A percentile compares a stretch with the other conserved stretches of the same genome.
Conservation (phyloP, 2,888 invertebrate species). For the Polia nebulosa region DNA sequence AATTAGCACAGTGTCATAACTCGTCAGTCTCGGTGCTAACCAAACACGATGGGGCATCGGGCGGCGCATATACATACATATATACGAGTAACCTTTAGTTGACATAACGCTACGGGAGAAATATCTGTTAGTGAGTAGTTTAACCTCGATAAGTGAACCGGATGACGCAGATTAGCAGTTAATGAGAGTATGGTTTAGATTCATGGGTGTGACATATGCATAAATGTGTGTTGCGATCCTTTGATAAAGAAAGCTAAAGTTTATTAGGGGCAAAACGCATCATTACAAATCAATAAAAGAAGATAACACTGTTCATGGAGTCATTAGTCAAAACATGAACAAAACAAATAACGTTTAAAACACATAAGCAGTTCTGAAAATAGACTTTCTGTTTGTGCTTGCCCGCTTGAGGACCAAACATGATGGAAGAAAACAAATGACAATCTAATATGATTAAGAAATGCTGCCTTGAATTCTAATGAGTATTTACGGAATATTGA, state of each 20-base stretch:
- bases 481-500: constrained; percentile 23
- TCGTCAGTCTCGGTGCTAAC: constrained; percentile 16
- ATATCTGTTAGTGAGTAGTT: constrained; percentile 29
- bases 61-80: neutral
- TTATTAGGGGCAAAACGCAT: neutral
- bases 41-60: constrained; percentile 30
- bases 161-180: constrained; percentile 29
- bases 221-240: neutral
- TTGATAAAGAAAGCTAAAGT: constrained; percentile 4
- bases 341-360: constrained; percentile 1
- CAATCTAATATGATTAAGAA: constrained; percentile 27
- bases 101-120: constrained; percentile 27
- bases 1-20: constrained; percentile 47
- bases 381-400: constrained; percentile 9
- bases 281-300: neutral
- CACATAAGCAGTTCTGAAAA: neutral
- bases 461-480: constrained; percentile 42
- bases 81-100: constrained; percentile 14
- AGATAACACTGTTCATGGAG: neutral
- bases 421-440: constrained; percentile 25
- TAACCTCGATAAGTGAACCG: constrained; percentile 37
- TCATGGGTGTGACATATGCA: constrained; percentile 1
- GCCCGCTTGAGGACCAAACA: constrained; percentile 4
- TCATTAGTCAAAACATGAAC: neutral
- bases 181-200: neutral